Percentiles rank a stretch among this genome's conserved stretches.
phyloP scores from a whole-genome alignment of 2,113 vertebrate species.

The Spea multiplicata region DNA sequence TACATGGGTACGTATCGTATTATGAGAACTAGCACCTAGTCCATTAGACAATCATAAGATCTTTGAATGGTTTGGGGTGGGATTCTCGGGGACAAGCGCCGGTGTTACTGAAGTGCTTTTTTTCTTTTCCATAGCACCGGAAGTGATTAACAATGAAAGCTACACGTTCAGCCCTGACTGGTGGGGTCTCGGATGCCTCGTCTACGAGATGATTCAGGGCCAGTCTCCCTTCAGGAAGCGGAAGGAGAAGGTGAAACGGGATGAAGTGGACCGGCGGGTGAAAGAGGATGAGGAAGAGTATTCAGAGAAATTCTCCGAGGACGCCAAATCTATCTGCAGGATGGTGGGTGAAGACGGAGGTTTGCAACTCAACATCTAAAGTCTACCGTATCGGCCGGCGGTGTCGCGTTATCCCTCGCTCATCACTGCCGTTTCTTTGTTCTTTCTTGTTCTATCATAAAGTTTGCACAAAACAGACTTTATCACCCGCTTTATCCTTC shows the following conservation, averaged over 20 bases:
- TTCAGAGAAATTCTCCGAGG: conserved; percentile 81
- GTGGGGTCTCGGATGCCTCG: conserved; percentile 91
- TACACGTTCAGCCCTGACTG: conserved; percentile 87
- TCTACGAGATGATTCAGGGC: conserved; percentile 92
- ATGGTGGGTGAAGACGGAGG: conserved; percentile 72
- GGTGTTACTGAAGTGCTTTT: too few species aligned
- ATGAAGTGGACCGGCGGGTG: conserved; percentile 84
- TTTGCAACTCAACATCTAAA: conserved; percentile 35
- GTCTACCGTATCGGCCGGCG: too few species aligned
- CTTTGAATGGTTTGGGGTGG: too few species aligned
- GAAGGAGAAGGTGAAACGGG: conserved; percentile 81
- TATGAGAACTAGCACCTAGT: too few species aligned
- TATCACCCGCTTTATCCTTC: too few species aligned
- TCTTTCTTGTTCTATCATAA: too few species aligned
- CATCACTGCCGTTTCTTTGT: too few species aligned
- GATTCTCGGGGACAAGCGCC: too few species aligned
- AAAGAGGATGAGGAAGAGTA: conserved; percentile 78
- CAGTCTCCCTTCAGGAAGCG: conserved; percentile 85
- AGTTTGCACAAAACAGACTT: too few species aligned
- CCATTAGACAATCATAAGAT: too few species aligned
- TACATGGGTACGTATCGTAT: conserved; percentile 81
- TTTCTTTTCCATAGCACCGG: conserved; percentile 72
- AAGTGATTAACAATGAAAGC: conserved; percentile 85
- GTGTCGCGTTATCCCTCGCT: too few species aligned
- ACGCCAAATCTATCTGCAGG: conserved; percentile 83